phyloP scores from a whole-genome alignment of 2,888 invertebrate genomes.

The Pimpla rufipes region DNA sequence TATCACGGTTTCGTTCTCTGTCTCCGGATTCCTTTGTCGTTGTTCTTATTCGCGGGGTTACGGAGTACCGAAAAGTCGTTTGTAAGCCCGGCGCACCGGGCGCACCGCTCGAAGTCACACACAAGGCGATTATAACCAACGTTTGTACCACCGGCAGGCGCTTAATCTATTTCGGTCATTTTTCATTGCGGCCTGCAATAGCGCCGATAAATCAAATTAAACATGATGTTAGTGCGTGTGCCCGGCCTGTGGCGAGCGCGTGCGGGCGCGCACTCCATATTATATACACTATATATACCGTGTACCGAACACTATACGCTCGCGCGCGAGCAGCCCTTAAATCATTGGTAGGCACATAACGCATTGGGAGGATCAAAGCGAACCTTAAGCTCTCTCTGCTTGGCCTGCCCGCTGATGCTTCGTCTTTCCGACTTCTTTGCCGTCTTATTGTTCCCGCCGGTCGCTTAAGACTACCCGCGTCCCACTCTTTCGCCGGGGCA shows the following conservation, averaged over 20 bases:
- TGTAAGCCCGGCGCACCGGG: conserved; percentile 51
- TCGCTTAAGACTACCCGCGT: conserved; percentile 47
- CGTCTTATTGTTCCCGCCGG: conserved; percentile 70
- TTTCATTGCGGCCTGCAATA: conserved; percentile 79
- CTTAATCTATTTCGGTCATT: conserved; percentile 81
- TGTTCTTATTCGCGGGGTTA: conserved; percentile 52
- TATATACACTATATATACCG: conserved; percentile 33
- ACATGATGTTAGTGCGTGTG: conserved; percentile 78
- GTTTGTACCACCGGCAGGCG: conserved; percentile 63
- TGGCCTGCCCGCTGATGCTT: conserved; percentile 65
- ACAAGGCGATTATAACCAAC: conserved; percentile 44
- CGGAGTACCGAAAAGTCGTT: conserved; percentile 63
- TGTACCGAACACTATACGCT: conserved; percentile 5
- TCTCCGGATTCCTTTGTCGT: conserved; percentile 47
- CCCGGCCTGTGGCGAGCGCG: conserved; percentile 57
- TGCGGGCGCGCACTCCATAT: conserved; percentile 51
- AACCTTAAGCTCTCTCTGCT: conserved; percentile 71
- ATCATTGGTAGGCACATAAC: conserved; percentile 80
- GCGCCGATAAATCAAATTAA: conserved; percentile 82
- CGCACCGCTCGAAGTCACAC: conserved; percentile 53
- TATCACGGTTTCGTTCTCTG: conserved; percentile 41
- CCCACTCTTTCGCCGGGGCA: conserved; percentile 51
- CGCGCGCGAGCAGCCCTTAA: conserved; percentile 76
- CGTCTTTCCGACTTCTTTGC: conserved; percentile 57
- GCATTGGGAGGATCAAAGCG: conserved; percentile 83